phyloP scores from a whole-genome alignment of 2,797 vertebrate genomes.

The Ciconia nigra region DNA sequence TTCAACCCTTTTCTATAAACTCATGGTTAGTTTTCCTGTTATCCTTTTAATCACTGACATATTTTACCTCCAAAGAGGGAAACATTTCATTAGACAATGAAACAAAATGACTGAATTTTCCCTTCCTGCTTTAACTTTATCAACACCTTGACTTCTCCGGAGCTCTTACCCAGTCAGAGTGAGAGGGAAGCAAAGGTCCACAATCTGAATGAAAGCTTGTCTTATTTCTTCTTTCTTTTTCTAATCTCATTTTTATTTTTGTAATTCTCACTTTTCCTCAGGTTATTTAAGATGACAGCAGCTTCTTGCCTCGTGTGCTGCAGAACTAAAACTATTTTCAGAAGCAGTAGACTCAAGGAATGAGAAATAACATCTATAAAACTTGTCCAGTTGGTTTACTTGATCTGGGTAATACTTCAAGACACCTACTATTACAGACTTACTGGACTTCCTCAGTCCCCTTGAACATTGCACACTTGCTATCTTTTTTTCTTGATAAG shows the following conservation, averaged over 20 bases:
- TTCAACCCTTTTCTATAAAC: not conserved
- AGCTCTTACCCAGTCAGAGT: not conserved
- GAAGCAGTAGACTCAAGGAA: not conserved
- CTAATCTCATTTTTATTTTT: constrained; percentile 1
- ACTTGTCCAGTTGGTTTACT: not conserved
- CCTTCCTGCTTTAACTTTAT: not conserved
- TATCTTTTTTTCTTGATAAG: not conserved
- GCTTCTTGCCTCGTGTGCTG: not conserved
- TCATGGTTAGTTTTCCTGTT: not conserved
- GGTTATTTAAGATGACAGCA: not conserved
- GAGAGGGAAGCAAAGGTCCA: not conserved
- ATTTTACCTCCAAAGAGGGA: not conserved
- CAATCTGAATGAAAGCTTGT: not conserved
- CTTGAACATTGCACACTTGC: not conserved
- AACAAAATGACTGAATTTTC: not conserved
- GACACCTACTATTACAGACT: not conserved
- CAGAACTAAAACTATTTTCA: not conserved
- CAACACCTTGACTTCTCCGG: not conserved
- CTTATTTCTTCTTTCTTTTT: not conserved
- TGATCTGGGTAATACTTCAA: not conserved
- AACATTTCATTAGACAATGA: not conserved
- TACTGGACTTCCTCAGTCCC: not conserved
- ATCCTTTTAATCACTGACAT: not conserved
- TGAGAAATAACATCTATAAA: not conserved
- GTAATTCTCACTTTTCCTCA: not conserved